Base-by-base conservation (phyloP, 2,888 invertebrate species). In the Euspilapteryx auroguttella region DNA sequence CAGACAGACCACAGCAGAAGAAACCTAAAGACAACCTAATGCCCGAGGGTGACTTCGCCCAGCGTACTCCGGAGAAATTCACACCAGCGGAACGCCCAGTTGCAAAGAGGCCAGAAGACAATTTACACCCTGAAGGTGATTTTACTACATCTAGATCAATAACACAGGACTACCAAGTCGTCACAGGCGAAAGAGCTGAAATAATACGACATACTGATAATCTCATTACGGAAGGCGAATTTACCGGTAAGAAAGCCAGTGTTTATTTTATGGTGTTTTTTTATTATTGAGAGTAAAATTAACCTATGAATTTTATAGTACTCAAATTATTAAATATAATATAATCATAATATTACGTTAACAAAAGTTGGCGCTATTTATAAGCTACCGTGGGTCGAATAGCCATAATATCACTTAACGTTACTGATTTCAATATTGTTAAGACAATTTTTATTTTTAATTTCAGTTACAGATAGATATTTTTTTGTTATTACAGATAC, bases 131-230 rank as follows among this genome's bases (percentile, higher is more conserved):
- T 0, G 82, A 82, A 49, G 83, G 83, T 1, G 75, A 79, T 0
- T 81, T 82, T 41, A 58, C 79, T 10, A 78, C 76, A 21, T 64
- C 62, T 21, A 63, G 77, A 36, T 71, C 65, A 12, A 62, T 65
- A 24, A 65, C 65, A 12, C 79, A 82, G 32, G 83, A 84, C 44
- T 82, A 80, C 37, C 73, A 58, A 34, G 69, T 79, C n/a, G 76
- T 80, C 1, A 71, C 58, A 15, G 83, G 82, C 1, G 85, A 84
- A 48, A 73, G 84, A 38, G 81, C 81, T 20, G 82, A 84, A 51
- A 80, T 85, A 12, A 71, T 80, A 34, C 78, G 79, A 34, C 81
- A 77, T 24, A 78, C 79, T 36, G 84, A 87, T 47, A 86, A 87
- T 46, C 76, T 86, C 10, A 78, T 78, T 21, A 68, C 79, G 28